Conservation (phyloP, 2,888 invertebrate species). For the Eulithis testata region DNA sequence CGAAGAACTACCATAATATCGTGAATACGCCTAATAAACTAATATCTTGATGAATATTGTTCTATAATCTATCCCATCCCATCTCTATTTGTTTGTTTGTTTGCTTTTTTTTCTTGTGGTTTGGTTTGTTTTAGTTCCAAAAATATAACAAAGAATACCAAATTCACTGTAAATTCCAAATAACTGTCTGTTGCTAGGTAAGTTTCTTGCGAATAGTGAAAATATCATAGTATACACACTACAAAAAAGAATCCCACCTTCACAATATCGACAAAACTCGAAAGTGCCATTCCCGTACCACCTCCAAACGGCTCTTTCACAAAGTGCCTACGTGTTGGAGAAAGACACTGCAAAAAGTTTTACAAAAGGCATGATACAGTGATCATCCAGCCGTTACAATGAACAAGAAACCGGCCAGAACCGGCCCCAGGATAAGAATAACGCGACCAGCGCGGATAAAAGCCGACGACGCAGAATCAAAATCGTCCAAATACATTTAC, state of each 20-base stretch:
- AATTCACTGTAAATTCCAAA: too few relatives aligned
- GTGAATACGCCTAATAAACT: too few relatives aligned
- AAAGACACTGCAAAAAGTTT: constrained; percentile 36
- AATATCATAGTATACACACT: neutral
- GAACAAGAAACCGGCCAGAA: constrained; percentile 72
- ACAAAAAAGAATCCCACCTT: neutral
- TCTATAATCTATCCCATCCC: too few relatives aligned
- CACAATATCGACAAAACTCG: neutral
- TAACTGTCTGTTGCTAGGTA: neutral
- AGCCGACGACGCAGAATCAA: constrained; percentile 63
- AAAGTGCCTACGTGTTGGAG: constrained; percentile 54
- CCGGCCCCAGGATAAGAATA: constrained; percentile 73
- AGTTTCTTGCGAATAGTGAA: neutral
- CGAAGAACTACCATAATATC: too few relatives aligned
- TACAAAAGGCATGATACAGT: constrained; percentile 31
- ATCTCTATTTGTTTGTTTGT: too few relatives aligned
- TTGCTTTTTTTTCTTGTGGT: too few relatives aligned
- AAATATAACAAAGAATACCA: too few relatives aligned
- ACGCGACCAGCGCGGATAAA: constrained; percentile 65
- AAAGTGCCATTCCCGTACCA: neutral
- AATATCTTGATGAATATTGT: too few relatives aligned
- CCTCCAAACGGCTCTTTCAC: constrained; percentile 1
- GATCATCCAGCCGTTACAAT: constrained; percentile 54
- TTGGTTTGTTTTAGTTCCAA: too few relatives aligned
- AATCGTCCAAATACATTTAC: constrained; percentile 66